phyloP scores from a whole-genome alignment of 2,888 invertebrate species.

The Malthinus seriepunctatus region DNA sequence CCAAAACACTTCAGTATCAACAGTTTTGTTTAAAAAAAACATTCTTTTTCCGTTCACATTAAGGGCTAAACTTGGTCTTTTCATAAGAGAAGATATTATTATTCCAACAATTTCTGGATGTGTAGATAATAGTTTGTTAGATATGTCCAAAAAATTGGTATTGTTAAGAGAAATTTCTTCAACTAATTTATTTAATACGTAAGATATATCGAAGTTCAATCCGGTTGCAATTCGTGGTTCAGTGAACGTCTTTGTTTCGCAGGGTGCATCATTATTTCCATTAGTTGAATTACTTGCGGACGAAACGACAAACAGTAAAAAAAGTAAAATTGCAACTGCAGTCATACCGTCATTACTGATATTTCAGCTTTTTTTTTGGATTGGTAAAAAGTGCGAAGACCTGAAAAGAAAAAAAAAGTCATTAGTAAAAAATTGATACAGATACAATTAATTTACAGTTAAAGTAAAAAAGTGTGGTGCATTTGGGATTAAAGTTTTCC shows the following conservation, averaged over 20 bases:
- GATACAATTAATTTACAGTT: too few relatives aligned
- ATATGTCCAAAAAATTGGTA: constrained; percentile 38
- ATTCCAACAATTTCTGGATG: constrained; percentile 51
- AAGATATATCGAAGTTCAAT: constrained; percentile 43
- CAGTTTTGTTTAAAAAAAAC: constrained; percentile 51
- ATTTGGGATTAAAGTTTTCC: too few relatives aligned
- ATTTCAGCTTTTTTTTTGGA: constrained; percentile 25
- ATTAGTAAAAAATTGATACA: background rate
- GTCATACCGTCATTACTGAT: constrained; percentile 52
- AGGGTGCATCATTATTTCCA: constrained; percentile 40
- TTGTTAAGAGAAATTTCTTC: constrained; percentile 32
- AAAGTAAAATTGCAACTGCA: constrained; percentile 45
- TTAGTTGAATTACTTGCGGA: constrained; percentile 51
- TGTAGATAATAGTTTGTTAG: constrained; percentile 58
- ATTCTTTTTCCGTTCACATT: constrained; percentile 43
- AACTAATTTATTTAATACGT: constrained; percentile 36
- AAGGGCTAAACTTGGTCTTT: constrained; percentile 41
- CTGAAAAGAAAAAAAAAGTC: constrained; percentile 36
- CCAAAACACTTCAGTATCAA: constrained; percentile 61
- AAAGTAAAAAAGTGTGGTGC: too few relatives aligned
- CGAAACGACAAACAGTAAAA: constrained; percentile 57
- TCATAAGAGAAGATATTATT: constrained; percentile 49
- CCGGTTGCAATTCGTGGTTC: constrained; percentile 48
- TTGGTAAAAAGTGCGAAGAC: constrained; percentile 34
- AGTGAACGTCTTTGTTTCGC: constrained; percentile 45